Base-by-base conservation (phyloP, 1,140 invertebrate species). In the Orius laevigatus region DNA sequence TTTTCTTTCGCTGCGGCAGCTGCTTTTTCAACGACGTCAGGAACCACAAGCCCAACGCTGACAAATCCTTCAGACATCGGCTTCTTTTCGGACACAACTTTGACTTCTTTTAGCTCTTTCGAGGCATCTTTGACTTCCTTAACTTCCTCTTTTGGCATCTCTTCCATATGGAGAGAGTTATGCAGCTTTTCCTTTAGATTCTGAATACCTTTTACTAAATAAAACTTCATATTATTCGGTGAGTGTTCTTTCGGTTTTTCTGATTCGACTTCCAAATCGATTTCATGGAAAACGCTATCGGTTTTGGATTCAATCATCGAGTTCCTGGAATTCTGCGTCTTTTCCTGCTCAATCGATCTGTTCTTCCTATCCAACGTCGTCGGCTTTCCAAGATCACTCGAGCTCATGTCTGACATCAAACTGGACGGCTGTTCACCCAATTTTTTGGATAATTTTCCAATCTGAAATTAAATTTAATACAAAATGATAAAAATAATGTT, bases 11-110 rank as follows among this genome's bases (percentile, higher is more conserved):
- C 79, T 11, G 72, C 75, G 59, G 73, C 70, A 3, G 76, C 79
- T 1, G 78, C 79, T 36, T 78, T 76, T 47, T 78, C 66, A 59
- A 81, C 79, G 53, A 81, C 76, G 36, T 73, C 70, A 4, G 79
- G 79, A 50, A 82, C 3, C 61, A 56, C 47, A 25, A 49, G 19
- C 10, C 50, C 40, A 5, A 44, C 41, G 11, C 19, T 50, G 20
- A 19, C 34, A 32, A 48, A 48, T 11, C 44, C 46, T 36, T 54
- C 46, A 34, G 42, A 42, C 4, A 19, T 43, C 35, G 25, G 25
- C 25, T 25, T 25, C 25, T 25, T 25, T 25, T 25, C 25, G 8
- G 25, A 25, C 3, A 25, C 25, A 25, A 5, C 16, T 40, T 50
- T 49, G n/a, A 16, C 19, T 31, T 48, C 19, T 48, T 36, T 34